A percentile compares a stretch with the other conserved stretches of the same genome.
Evolutionary conservation across 2,113 vertebrate species (phyloP).

Genomic region (Jacana jacana): DNA sequence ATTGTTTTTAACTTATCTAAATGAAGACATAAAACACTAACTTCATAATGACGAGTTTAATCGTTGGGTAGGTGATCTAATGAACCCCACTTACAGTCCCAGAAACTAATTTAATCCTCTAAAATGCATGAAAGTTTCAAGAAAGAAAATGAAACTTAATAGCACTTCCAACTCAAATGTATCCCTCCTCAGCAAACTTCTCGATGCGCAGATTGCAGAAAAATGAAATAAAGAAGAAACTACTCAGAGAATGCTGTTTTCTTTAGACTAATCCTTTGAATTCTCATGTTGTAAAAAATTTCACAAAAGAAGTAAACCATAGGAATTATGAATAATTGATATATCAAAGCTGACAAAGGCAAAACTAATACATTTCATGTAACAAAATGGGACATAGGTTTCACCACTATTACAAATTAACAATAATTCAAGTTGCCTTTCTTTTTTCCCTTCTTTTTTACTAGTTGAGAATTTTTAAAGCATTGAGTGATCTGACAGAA

Average conservation of each 20-base stretch:
- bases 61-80: not conserved
- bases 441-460: not conserved
- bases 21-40: not conserved
- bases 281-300: not conserved
- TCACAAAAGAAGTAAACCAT: accelerated
- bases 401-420: not conserved
- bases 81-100: not conserved
- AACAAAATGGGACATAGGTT: not conserved
- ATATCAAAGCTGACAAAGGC: not conserved
- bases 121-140: not conserved
- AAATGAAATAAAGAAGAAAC: not conserved
- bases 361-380: not conserved
- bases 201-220: not conserved
- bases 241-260: not conserved
- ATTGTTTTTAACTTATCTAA: slow-evolving; percentile 30
- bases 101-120: not conserved
- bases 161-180: not conserved
- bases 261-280: not conserved
- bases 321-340: not conserved
- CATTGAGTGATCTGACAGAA: not conserved
- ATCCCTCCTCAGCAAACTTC: not conserved
- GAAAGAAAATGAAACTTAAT: not conserved
- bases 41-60: not conserved
- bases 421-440: not conserved
- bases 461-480: not conserved